These are phyloP conservation scores for Brachynemurus nebulosus DNA, from an alignment of 2,888 invertebrate genomes.

Conservation along the genomic window DNA sequence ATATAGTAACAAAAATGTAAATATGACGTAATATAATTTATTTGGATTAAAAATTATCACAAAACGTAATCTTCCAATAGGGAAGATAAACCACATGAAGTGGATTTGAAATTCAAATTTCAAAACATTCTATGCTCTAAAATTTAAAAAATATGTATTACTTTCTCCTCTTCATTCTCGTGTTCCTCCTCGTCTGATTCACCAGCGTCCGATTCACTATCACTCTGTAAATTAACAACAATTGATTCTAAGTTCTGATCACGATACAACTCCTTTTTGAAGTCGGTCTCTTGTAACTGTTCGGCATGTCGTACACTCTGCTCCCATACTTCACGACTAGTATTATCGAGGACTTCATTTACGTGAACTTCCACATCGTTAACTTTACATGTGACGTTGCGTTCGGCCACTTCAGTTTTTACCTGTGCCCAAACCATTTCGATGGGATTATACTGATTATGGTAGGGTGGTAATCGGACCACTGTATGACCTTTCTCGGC, in stretches of 20 bases:
- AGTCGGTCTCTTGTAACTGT: conserved; percentile 7
- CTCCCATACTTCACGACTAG: conserved; percentile 7
- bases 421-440: conserved; percentile 14
- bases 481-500: conserved; percentile 16
- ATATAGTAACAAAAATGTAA: no score
- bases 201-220: conserved; percentile 9
- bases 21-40: no score
- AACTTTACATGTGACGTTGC: conserved; percentile 4
- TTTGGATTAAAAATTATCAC: no score
- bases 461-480: conserved; percentile 20
- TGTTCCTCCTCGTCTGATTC: conserved; percentile 2
- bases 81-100: no score
- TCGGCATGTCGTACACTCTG: conserved; percentile 9
- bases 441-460: conserved; percentile 21
- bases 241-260: conserved; percentile 9
- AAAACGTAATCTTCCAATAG: no score
- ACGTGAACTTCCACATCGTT: conserved; percentile 6
- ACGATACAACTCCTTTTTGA: conserved; percentile 6
- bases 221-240: conserved; percentile 8
- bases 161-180: neutral
- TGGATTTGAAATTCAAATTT: no score
- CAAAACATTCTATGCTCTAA: neutral
- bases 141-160: conserved; percentile 5
- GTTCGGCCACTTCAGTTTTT: conserved; percentile 5
- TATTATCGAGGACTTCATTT: conserved; percentile 6